Evolutionary conservation across 2,113 vertebrate species (phyloP), one percentile per base, ranked within the genome.

Genomic region (Grantiella picta): DNA sequence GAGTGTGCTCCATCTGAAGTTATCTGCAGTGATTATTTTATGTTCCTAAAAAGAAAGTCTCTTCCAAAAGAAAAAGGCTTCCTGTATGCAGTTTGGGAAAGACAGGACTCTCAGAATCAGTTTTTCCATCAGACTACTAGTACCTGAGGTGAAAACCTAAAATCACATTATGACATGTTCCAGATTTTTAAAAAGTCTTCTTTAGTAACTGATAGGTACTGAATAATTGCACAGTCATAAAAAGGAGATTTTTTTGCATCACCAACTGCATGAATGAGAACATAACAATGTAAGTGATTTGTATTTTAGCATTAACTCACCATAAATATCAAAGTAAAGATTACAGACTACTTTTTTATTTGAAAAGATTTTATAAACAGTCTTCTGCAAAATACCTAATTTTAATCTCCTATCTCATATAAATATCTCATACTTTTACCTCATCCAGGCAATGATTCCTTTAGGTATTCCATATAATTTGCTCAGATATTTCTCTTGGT

Each of bases 381-480:
- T 80, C 40, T 85, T 84, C 63, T 82, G 60, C 64, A 93, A 79
- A 89, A 90, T 36, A 93, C 65, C 7, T 91, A 2, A 64, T 73
- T 86, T 89, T 73, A 35, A 40, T 64, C 35, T 80, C 52, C 5
- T 68, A 18, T 42, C 31, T 85, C 45, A 42, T 57, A 53, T 33
- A 69, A 72, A 17, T 77, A 84, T 54, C 14, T 81, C 21, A 6
- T 63, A 65, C 82, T 95, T 96, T 95, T 59, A 97, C 82, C 57
- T 95, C 40, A 77, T 91, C n/a, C 73, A 97, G 84, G 56, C 90
- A 47, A 97, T 93, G 42, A 87, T n/a, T 92, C n/a, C 45, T 92
- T 94, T 91, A 95, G 76, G 77, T 59, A 69, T 85, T 86, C 90
- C 93, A 92, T 52, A 82, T 66, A 88, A 95, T 92, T 79, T 97